Base-by-base conservation (phyloP, 1,140 invertebrate genomes). In the Aphaenogaster floridana region DNA sequence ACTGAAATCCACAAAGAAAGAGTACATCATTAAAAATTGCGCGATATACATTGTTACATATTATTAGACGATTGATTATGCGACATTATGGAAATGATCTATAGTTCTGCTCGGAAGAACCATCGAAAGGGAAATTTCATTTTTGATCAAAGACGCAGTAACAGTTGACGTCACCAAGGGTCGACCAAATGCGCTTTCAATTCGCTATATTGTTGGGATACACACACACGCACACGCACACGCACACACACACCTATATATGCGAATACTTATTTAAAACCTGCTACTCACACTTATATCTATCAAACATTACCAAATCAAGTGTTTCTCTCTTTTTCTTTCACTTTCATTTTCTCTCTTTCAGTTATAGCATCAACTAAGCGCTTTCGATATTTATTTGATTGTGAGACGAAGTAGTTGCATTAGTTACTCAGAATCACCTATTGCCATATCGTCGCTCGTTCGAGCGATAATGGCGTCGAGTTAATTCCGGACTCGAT, bases 1-100 rank as follows among this genome's bases (percentile, higher is more conserved):
- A 99, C 98, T 98, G 96, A 57, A 97, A 97, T 86, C 92, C 86
- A 94, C 89, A 86, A 87, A 66, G n/a, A 86, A 89, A 83, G 11
- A 76, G 1, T 9, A 61, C 0, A 78, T 79, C n/a, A 45, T 89
- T 76, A 90, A 45, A 83, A 85, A 77, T 78, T 48, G 42, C 17
- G 8, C 17, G 13, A 48, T 28, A 17, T 3, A 45, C n/a, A 79
- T 39, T 63, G 13, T 39, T 39, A 66, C 17, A 15, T 76, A 39
- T 15, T 63, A 39, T 69, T 81, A 6, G 3, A 39, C 9, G n/a
- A 69, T 57, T 42, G n/a, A 69, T 39, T 42, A 57, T 28, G 8
- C 34, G 17, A 68, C 34, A 21, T 7, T 36, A 64, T 1, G 28
- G 34, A 28, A 6, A 48, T 71, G 17, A 72, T 8, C 36, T 17